Evolutionary conservation across 2,797 vertebrate genomes (phyloP), one percentile per base, ranked within the genome.

Genomic region (Micromesistius poutassou): DNA sequence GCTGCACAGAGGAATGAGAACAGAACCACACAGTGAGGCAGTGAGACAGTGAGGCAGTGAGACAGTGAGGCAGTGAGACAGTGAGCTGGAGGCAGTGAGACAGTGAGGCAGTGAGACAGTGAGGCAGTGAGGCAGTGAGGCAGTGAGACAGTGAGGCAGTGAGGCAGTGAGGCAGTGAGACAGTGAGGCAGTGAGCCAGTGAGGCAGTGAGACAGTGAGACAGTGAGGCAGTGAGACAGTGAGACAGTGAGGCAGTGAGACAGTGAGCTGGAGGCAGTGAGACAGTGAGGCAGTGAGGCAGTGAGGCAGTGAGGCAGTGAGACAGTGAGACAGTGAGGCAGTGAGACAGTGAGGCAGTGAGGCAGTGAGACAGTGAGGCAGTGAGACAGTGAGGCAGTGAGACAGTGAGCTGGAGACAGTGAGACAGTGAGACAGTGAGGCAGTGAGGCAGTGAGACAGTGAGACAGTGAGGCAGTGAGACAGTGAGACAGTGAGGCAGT

Each of bases 1-100:
- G 78, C 76, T 31, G 76, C 75, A 74, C 74, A 72, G 38, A 76
- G 62, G 77, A 76, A 71, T 22, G 55, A 22, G 55, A 9, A 62
- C 22, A 62, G 7, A 62, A 55, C 46, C 22, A 55, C 46, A 55
- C 46, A 55, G 46, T 22, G 38, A 40, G 38, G 9, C 38, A 40
- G 38, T 2, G 40, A 0, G 40, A n/a, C 40, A 14, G 13, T n/a
- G 40, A 55, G 46, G 22, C 16, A 55, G 46, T 22, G 19, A 6
- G 46, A n/a, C n/a, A n/a, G n/a, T n/a, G n/a, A n/a, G n/a, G n/a
- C n/a, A n/a, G n/a, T n/a, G 38, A 40, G 38, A 2, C 38, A 40
- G 38, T 2, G 40, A 0, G 40, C 40, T 42, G 13, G 40, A 55
- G 46, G 22, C 16, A 55, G 46, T 22, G 19, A 6, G 46, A n/a